These are phyloP conservation scores for Hedya salicella DNA, from an alignment of 2,888 invertebrate species.

Conservation along the genomic window DNA sequence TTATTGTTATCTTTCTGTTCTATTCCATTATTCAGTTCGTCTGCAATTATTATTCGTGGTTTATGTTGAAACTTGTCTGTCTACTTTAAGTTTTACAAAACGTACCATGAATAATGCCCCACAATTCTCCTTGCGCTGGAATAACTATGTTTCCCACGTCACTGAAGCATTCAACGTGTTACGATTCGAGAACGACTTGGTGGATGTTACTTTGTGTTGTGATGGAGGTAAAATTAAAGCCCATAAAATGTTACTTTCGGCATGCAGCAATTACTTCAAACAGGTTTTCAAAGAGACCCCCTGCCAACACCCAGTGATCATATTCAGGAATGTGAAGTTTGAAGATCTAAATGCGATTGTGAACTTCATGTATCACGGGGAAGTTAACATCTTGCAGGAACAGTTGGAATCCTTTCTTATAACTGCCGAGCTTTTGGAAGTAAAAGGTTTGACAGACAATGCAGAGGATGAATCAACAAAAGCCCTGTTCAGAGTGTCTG, in stretches of 20 bases:
- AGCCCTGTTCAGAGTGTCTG: constrained; percentile 64
- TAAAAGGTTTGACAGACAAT: constrained; percentile 90
- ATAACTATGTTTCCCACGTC: constrained; percentile 92
- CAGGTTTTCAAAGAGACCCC: constrained; percentile 90
- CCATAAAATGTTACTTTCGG: constrained; percentile 93
- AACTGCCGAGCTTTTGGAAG: constrained; percentile 90
- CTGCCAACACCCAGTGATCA: constrained; percentile 92
- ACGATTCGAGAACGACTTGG: constrained; percentile 88
- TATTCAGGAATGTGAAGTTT: constrained; percentile 91
- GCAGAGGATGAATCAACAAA: constrained; percentile 75
- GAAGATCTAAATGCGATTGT: constrained; percentile 91
- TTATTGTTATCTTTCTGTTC: constrained; percentile 38
- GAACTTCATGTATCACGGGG: constrained; percentile 93
- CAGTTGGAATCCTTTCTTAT: constrained; percentile 91
- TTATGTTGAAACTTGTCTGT: constrained; percentile 22
- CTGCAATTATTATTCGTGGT: constrained; percentile 22
- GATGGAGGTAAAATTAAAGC: constrained; percentile 93
- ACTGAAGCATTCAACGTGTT: constrained; percentile 92
- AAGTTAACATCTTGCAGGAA: constrained; percentile 92
- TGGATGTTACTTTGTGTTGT: constrained; percentile 94
- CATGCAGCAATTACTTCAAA: constrained; percentile 92
- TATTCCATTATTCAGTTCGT: constrained; percentile 22
- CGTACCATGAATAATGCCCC: constrained; percentile 86
- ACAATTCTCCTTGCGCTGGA: constrained; percentile 95
- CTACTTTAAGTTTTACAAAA: not conserved